Percentiles rank a stretch among this genome's conserved stretches.
Evolutionary conservation across 1,140 invertebrate genomes (phyloP).

Genomic region (Lepeophtheirus salmonis): DNA sequence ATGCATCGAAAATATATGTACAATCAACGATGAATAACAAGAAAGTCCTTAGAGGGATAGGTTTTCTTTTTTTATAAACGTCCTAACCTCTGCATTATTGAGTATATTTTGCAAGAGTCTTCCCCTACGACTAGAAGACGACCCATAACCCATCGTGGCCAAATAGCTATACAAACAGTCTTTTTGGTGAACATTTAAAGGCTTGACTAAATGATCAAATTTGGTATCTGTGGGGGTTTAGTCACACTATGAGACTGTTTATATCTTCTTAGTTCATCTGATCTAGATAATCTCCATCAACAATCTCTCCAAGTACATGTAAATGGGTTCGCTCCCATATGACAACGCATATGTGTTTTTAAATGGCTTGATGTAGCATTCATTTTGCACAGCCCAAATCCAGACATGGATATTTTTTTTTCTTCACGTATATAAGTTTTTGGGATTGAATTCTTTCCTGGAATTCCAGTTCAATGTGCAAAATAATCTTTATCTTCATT

Average conservation of each 20-base stretch:
- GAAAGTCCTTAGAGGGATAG: too few relatives aligned
- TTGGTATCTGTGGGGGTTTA: slow-evolving; percentile 62
- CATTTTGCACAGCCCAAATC: slow-evolving; percentile 38
- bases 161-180: slow-evolving; percentile 7
- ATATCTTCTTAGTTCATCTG: slow-evolving; percentile 71
- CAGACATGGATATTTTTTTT: slow-evolving; percentile 38
- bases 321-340: slow-evolving; percentile 89
- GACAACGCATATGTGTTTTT: slow-evolving; percentile 74
- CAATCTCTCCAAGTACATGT: slow-evolving; percentile 75
- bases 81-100: slow-evolving; percentile 7
- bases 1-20: too few relatives aligned
- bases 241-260: slow-evolving; percentile 57
- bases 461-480: slow-evolving; percentile 17
- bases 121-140: slow-evolving; percentile 3
- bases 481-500: slow-evolving; percentile 17
- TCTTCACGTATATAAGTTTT: slow-evolving; percentile 24
- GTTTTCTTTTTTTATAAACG: slow-evolving; percentile 13
- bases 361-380: slow-evolving; percentile 83
- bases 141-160: slow-evolving; percentile 2
- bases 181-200: slow-evolving; percentile 38
- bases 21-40: too few relatives aligned
- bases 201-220: slow-evolving; percentile 74
- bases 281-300: slow-evolving; percentile 76
- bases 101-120: slow-evolving; percentile 8
- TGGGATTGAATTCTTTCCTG: slow-evolving; percentile 15